Conservation (phyloP, 2,113 vertebrate species). For the Vicugna pacos region DNA sequence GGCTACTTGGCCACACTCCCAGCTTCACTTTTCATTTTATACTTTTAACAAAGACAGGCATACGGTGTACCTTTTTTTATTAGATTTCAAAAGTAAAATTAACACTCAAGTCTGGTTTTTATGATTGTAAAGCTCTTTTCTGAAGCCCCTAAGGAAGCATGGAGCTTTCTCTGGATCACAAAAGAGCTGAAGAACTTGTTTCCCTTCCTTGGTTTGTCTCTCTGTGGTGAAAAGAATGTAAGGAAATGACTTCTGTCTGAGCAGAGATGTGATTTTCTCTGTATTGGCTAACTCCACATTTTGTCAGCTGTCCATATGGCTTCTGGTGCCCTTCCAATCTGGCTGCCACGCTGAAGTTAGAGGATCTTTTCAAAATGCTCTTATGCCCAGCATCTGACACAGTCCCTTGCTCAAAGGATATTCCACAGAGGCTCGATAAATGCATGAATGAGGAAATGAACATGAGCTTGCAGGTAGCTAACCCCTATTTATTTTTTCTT, state of each 20-base stretch:
- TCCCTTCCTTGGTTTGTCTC: neutral
- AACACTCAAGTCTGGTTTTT: constrained; percentile 3
- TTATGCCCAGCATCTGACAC: neutral
- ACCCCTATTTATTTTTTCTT: neutral
- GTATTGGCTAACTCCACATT: neutral
- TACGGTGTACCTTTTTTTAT: constrained; percentile 12
- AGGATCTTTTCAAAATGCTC: neutral
- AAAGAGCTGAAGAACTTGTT: neutral
- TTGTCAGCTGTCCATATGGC: neutral
- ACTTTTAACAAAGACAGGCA: neutral
- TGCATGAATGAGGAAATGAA: neutral
- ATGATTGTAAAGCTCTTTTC: constrained; percentile 9
- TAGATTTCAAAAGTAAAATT: constrained; percentile 44
- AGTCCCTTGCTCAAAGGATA: neutral
- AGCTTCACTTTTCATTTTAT: constrained; percentile 19
- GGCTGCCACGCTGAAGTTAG: neutral
- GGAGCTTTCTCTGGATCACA: neutral
- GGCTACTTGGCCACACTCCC: neutral
- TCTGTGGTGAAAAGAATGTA: neutral
- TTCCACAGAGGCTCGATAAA: neutral
- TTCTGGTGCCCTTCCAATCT: neutral
- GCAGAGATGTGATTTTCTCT: neutral
- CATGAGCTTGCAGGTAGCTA: neutral
- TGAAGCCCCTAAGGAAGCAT: constrained; percentile 49
- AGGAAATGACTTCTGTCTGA: neutral